Conservation (phyloP, 2,797 vertebrate genomes). For the Trematomus bernacchii region DNA sequence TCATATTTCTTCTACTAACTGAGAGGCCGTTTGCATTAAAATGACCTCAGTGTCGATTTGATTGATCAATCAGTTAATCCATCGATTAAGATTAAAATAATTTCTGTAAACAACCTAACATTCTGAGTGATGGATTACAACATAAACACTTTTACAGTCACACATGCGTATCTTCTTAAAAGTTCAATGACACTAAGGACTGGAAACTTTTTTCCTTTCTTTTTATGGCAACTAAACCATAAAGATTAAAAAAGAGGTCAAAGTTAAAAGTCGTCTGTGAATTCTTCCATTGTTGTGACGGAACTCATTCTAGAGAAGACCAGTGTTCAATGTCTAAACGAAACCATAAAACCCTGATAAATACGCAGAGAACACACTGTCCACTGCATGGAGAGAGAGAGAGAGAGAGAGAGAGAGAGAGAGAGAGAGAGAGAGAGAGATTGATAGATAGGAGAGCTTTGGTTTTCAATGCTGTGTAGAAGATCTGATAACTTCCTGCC, state of each 20-base stretch:
- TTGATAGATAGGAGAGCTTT: constrained; percentile 7
- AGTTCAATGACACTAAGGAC: background rate
- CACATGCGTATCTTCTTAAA: background rate
- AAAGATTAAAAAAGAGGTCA: constrained; percentile 74
- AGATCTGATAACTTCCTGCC: constrained; percentile 49
- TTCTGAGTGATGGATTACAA: background rate
- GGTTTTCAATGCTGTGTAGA: constrained; percentile 6
- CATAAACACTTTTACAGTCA: background rate
- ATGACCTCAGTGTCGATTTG: too few relatives aligned
- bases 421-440: background rate
- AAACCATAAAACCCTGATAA: constrained; percentile 61
- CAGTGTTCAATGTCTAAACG: constrained; percentile 26
- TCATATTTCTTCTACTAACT: too few relatives aligned
- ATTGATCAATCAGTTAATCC: too few relatives aligned
- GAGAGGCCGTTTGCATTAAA: too few relatives aligned
- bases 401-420: background rate
- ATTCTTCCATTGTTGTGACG: constrained; percentile 13
- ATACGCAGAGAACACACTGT: constrained; percentile 41
- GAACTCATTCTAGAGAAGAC: constrained; percentile 11
- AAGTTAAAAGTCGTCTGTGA: constrained; percentile 40
- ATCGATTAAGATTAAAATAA: background rate
- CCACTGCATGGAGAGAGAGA: background rate
- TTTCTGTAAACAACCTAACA: background rate
- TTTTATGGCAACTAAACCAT: constrained; percentile 48
- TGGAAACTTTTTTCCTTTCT: constrained; percentile 37